Evolutionary conservation across 2,888 invertebrate genomes (phyloP).

Genomic region (Acrobasis consociella): DNA sequence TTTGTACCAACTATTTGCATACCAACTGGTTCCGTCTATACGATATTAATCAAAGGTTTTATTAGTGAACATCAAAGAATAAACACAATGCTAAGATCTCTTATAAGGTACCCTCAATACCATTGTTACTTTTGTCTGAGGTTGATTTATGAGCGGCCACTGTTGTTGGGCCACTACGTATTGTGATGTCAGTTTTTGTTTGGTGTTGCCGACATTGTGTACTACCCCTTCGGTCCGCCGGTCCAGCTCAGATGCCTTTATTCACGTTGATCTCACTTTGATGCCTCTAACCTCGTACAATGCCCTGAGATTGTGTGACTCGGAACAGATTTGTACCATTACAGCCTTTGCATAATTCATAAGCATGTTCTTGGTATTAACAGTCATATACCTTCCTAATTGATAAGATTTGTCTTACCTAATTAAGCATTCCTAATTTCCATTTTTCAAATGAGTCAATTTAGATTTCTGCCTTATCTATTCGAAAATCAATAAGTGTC

Average conservation of each 20-base stretch:
- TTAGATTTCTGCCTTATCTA: neutral
- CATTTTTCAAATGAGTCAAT: neutral
- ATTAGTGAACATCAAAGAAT: conserved; percentile 83
- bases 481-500: neutral
- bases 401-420: neutral
- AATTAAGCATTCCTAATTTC: neutral
- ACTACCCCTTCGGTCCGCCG: conserved; percentile 70
- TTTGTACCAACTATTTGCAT: conserved; percentile 77
- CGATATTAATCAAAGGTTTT: conserved; percentile 83
- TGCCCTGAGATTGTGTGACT: conserved; percentile 59
- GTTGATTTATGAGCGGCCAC: conserved; percentile 82
- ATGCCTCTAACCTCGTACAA: conserved; percentile 72
- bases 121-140: conserved; percentile 82
- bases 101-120: conserved; percentile 83
- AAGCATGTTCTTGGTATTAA: neutral
- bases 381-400: neutral
- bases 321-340: conserved; percentile 47
- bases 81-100: conserved; percentile 81
- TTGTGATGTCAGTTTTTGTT: conserved; percentile 82
- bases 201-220: conserved; percentile 79
- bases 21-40: conserved; percentile 79
- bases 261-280: conserved; percentile 77
- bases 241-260: conserved; percentile 75
- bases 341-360: conserved; percentile 47
- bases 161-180: conserved; percentile 78